Percentiles rank a stretch among this genome's conserved stretches.
phyloP scores from a whole-genome alignment of 2,888 invertebrate species.

The Limulus polyphemus region DNA sequence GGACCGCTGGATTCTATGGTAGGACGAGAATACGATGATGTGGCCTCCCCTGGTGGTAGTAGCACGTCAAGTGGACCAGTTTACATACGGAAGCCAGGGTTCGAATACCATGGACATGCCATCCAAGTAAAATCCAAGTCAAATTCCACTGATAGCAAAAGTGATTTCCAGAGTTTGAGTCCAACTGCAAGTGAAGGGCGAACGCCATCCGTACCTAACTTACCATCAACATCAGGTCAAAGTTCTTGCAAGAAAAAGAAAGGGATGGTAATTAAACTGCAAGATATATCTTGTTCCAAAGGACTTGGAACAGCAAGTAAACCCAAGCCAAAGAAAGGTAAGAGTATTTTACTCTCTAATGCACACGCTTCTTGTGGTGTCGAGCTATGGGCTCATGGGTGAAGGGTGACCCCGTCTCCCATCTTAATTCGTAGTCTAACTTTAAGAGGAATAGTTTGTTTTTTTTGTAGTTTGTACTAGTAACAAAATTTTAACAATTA shows the following conservation, averaged over 20 bases:
- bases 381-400: too few relatives aligned
- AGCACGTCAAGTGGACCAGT: conserved; percentile 1
- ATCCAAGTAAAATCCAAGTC: neutral
- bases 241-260: conserved; percentile 2
- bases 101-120: neutral
- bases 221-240: neutral
- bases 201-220: neutral
- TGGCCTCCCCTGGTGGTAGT: neutral
- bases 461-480: too few relatives aligned
- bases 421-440: too few relatives aligned
- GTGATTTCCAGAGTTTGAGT: neutral
- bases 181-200: neutral
- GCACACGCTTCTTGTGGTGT: too few relatives aligned
- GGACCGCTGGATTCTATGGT: neutral
- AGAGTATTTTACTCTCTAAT: neutral
- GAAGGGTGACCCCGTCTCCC: too few relatives aligned
- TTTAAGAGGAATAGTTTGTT: too few relatives aligned
- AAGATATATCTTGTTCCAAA: neutral
- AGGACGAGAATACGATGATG: neutral
- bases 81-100: neutral
- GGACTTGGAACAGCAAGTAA: neutral
- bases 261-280: neutral
- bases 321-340: neutral
- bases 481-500: too few relatives aligned
- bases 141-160: too few relatives aligned